phyloP scores from a whole-genome alignment of 1,140 invertebrate genomes.

The Portunus trituberculatus region DNA sequence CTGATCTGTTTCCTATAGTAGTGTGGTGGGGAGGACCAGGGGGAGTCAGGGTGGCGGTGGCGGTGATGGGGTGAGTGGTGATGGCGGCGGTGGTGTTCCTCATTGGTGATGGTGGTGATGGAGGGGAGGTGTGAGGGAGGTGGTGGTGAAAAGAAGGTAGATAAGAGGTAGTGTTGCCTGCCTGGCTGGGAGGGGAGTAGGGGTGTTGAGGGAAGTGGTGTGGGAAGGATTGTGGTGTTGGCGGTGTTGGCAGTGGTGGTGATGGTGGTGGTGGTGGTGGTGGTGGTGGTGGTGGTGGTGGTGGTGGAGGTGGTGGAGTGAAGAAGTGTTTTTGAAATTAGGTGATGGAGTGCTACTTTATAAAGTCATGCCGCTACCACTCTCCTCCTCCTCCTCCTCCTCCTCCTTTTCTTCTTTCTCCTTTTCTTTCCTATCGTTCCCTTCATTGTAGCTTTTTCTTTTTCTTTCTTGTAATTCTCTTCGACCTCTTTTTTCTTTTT shows the following conservation, averaged over 20 bases:
- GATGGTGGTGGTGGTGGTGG: neutral
- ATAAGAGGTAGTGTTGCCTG: too few relatives aligned
- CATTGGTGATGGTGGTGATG: neutral
- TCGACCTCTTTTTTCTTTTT: neutral
- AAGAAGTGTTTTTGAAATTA: too few relatives aligned
- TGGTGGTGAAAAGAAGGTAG: neutral
- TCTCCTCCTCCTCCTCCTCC: too few relatives aligned
- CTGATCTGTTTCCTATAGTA: constrained; percentile 28
- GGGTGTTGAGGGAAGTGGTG: neutral
- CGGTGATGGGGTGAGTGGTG: neutral
- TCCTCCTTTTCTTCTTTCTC: neutral
- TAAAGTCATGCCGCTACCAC: too few relatives aligned
- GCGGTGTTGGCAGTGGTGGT: neutral
- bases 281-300: neutral
- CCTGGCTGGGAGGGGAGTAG: too few relatives aligned
- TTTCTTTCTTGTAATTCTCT: neutral
- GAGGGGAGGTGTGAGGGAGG: neutral
- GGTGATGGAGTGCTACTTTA: too few relatives aligned
- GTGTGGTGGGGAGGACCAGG: neutral
- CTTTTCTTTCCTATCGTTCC: neutral
- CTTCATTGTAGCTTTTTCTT: neutral
- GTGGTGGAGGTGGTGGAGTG: neutral
- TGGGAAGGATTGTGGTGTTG: neutral
- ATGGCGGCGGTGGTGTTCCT: neutral
- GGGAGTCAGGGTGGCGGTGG: neutral